Evolutionary conservation across 2,113 vertebrate genomes (phyloP).

Genomic region (Hyla sarda): DNA sequence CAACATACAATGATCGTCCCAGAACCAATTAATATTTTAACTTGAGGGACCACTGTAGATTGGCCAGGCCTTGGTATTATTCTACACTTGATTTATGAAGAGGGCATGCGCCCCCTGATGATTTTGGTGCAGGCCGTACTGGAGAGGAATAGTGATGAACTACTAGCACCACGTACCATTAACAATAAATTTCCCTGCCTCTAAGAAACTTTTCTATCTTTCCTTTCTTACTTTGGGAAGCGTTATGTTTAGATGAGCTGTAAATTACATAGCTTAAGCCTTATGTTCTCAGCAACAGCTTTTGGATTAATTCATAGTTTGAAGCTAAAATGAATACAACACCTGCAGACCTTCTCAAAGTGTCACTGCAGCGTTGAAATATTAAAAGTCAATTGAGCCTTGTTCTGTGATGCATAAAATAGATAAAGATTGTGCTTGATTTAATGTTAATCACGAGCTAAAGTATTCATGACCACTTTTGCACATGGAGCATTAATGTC

Average conservation of each 20-base stretch:
- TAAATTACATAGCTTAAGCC: neutral
- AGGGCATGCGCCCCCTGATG: neutral
- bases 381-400: slow-evolving; percentile 52
- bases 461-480: slow-evolving; percentile 52
- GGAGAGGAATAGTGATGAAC: neutral
- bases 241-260: slow-evolving; percentile 33
- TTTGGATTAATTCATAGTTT: slow-evolving; percentile 35
- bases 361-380: slow-evolving; percentile 39
- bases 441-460: slow-evolving; percentile 58
- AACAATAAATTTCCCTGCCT: neutral
- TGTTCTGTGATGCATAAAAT: slow-evolving; percentile 54
- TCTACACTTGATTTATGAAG: no score
- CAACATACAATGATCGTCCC: no score
- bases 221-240: neutral
- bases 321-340: slow-evolving; percentile 32
- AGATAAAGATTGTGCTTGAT: slow-evolving; percentile 51
- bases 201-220: slow-evolving; percentile 12
- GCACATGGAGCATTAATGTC: slow-evolving; percentile 50
- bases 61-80: no score
- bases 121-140: neutral
- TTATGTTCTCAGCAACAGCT: neutral
- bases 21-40: no score
- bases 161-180: neutral
- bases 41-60: no score
- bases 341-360: slow-evolving; percentile 14